phyloP scores from a whole-genome alignment of 2,888 invertebrate species.

The Dryobota labecula region DNA sequence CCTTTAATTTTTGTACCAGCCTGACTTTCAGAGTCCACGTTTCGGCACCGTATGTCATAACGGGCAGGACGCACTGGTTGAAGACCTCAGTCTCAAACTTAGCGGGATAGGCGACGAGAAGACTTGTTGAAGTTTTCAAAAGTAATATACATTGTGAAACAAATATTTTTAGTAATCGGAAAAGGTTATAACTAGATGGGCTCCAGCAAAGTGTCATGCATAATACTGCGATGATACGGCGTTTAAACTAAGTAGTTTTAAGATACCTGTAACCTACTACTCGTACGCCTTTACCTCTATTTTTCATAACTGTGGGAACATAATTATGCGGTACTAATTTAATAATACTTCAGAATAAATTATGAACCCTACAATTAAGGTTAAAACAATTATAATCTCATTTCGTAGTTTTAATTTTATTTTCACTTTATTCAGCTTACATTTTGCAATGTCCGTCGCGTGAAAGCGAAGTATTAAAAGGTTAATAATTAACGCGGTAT shows the following conservation, averaged over 20 bases:
- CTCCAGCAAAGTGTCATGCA: background rate
- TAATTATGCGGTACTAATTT: background rate
- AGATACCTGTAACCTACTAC: background rate
- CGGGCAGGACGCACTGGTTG: background rate
- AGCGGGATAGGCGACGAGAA: background rate
- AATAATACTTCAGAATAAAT: background rate
- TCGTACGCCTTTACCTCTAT: background rate
- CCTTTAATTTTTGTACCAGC: background rate
- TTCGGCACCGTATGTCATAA: background rate
- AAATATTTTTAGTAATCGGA: background rate
- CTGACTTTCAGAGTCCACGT: background rate
- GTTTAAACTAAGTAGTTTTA: background rate
- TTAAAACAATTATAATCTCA: constrained; percentile 30
- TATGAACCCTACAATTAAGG: constrained; percentile 10
- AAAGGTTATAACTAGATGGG: background rate
- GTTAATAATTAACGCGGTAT: constrained; percentile 18
- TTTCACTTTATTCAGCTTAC: constrained; percentile 9
- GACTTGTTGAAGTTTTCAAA: background rate
- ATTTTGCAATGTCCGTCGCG: constrained; percentile 1
- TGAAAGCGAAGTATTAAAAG: constrained; percentile 15
- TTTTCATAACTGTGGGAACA: background rate
- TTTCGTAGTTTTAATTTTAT: constrained; percentile 23
- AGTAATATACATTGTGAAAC: background rate
- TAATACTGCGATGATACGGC: background rate
- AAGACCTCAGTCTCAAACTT: background rate